phyloP scores from a whole-genome alignment of 2,113 vertebrate species.

The Hydrolagus affinis region DNA sequence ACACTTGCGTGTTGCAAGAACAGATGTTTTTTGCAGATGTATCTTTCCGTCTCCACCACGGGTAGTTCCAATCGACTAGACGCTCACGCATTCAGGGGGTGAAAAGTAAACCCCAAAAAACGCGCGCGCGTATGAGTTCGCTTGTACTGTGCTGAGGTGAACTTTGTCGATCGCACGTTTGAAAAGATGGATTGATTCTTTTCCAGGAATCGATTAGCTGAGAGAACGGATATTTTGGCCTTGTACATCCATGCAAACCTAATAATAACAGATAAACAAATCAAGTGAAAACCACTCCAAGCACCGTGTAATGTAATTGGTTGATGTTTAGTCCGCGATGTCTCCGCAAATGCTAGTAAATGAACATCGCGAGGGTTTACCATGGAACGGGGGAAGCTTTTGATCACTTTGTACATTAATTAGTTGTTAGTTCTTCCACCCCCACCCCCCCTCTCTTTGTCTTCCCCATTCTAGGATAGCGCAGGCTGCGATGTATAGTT shows the following conservation, averaged over 20 bases:
- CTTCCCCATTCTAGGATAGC: background rate
- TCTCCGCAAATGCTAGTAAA: background rate
- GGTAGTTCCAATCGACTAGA: background rate
- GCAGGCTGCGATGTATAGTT: background rate
- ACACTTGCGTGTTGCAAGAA: too few species aligned
- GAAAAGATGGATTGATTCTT: conserved; percentile 16
- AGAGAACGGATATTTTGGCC: background rate
- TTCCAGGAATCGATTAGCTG: background rate
- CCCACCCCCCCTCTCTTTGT: too few species aligned
- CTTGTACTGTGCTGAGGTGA: background rate
- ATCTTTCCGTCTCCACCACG: too few species aligned
- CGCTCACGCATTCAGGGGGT: background rate
- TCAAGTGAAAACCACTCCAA: background rate
- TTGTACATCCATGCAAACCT: too few species aligned
- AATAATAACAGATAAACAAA: background rate
- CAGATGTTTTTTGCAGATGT: too few species aligned
- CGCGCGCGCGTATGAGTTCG: background rate
- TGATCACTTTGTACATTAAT: conserved; percentile 14
- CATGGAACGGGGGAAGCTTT: background rate
- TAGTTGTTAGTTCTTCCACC: background rate
- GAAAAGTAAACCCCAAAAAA: too few species aligned
- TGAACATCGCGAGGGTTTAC: background rate
- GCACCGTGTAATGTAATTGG: background rate
- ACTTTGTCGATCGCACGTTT: background rate
- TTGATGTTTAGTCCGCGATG: background rate